Percentiles rank a stretch among this genome's conserved stretches.
These are phyloP conservation scores for Saguinus midas DNA, from an alignment of 2,113 vertebrate species.

Conservation along the genomic window DNA sequence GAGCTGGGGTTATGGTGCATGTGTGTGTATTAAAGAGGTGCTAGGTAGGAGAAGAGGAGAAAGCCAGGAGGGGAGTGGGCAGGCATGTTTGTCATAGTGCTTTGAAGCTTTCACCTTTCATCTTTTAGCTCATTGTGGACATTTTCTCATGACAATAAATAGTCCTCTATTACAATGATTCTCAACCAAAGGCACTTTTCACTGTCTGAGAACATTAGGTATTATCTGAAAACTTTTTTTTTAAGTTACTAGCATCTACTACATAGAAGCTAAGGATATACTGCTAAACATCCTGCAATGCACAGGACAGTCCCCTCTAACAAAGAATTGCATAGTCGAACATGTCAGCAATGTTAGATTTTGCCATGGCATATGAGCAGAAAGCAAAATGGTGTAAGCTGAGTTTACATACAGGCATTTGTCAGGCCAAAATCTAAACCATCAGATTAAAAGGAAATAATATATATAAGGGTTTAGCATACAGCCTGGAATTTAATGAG, in stretches of 20 bases:
- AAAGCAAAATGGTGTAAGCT: neutral
- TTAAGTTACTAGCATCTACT: neutral
- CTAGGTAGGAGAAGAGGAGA: neutral
- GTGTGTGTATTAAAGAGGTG: too few relatives aligned
- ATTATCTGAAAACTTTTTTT: neutral
- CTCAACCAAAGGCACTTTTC: neutral
- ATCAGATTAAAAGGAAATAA: neutral
- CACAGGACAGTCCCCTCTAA: too few relatives aligned
- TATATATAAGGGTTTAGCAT: neutral
- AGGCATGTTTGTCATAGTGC: neutral
- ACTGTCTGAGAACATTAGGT: neutral
- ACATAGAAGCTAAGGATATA: neutral
- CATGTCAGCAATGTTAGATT: neutral
- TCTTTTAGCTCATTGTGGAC: neutral
- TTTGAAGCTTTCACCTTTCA: neutral
- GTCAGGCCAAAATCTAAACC: neutral
- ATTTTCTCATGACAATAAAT: constrained; percentile 12
- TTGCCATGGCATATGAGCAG: neutral
- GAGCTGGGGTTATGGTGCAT: too few relatives aligned
- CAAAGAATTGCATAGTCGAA: neutral
- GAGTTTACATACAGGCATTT: neutral
- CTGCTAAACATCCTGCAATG: neutral
- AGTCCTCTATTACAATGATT: neutral
- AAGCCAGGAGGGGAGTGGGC: neutral
- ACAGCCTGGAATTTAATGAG: neutral